Percentiles rank a stretch among this genome's conserved stretches.
These are phyloP conservation scores for Poeciliopsis presidionis DNA, from an alignment of 2,797 vertebrate genomes.

Conservation along the genomic window DNA sequence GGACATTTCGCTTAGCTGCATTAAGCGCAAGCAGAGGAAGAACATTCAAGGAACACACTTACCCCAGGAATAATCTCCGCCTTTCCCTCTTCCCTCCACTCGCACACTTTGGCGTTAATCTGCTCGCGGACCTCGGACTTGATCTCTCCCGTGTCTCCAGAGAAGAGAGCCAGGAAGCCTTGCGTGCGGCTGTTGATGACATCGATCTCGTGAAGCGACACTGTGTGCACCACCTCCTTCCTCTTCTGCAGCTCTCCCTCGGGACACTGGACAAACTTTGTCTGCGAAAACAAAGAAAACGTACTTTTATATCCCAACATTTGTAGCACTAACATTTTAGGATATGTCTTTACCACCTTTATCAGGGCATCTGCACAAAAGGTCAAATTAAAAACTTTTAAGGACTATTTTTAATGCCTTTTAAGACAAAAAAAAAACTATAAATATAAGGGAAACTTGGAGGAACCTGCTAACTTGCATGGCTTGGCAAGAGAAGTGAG, in stretches of 20 bases:
- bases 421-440: no score
- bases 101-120: slow-evolving; percentile 96
- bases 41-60: background rate
- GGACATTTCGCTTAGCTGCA: background rate
- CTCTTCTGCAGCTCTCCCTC: slow-evolving; percentile 96
- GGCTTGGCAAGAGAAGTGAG: no score
- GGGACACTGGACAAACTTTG: slow-evolving; percentile 95
- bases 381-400: no score
- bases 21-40: background rate
- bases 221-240: slow-evolving; percentile 94
- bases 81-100: slow-evolving; percentile 96
- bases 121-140: slow-evolving; percentile 95
- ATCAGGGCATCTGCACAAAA: background rate
- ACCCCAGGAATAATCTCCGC: slow-evolving; percentile 96
- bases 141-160: slow-evolving; percentile 94
- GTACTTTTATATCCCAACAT: background rate
- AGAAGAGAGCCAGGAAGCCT: slow-evolving; percentile 95
- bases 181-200: slow-evolving; percentile 97
- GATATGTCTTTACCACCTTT: background rate
- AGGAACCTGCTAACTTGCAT: no score
- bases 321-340: no score
- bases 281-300: slow-evolving; percentile 68
- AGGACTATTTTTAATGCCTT: no score
- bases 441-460: no score
- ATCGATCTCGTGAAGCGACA: slow-evolving; percentile 94